Evolutionary conservation across 2,888 invertebrate genomes (phyloP).

Genomic region (Resseliella maxima): DNA sequence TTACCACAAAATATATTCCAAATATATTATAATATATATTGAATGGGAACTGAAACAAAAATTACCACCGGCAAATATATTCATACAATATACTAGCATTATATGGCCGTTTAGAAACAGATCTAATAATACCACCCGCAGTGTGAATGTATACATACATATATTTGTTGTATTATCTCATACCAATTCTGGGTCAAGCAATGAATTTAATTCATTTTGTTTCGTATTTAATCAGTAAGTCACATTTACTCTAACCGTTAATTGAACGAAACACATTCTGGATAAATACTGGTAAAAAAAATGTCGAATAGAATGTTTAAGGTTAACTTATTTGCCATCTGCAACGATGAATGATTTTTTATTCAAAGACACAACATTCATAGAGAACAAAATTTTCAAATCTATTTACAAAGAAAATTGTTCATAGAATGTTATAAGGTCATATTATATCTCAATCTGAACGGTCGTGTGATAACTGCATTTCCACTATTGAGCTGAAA

Average conservation of each 20-base stretch:
- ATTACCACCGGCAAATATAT: background rate
- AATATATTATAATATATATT: constrained; percentile 2
- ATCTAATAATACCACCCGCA: constrained; percentile 4
- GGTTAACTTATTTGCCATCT: background rate
- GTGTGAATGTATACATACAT: background rate
- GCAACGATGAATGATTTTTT: background rate
- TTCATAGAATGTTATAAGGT: background rate
- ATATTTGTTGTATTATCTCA: background rate
- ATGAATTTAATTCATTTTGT: background rate
- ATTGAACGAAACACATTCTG: too few species aligned
- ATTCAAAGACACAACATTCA: background rate
- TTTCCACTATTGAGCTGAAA: too few species aligned
- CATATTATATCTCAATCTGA: background rate
- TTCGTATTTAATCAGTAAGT: constrained; percentile 23
- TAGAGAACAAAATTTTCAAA: too few species aligned
- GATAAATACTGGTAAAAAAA: background rate
- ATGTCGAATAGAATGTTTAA: background rate
- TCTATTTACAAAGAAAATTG: background rate
- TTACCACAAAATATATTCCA: background rate
- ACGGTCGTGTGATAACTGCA: too few species aligned
- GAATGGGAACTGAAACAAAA: background rate
- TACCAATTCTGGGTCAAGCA: background rate
- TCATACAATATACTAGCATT: background rate
- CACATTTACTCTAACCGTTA: too few species aligned
- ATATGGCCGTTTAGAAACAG: background rate